Percentiles rank a stretch among this genome's conserved stretches.
Conservation (phyloP, 2,113 vertebrate species). For the Sclerurus mexicanus region DNA sequence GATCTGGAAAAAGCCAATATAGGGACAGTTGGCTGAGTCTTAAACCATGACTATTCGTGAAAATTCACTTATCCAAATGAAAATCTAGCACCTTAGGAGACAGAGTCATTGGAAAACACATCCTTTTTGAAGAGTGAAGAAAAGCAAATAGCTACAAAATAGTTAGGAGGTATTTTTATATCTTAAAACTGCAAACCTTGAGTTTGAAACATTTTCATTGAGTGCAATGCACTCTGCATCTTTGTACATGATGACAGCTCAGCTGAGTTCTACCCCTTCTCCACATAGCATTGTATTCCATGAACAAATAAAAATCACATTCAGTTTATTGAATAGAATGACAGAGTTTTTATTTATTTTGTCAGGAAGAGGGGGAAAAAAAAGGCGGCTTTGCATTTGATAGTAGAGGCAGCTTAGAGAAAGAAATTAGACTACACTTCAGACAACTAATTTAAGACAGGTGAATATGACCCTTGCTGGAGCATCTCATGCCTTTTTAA, state of each 20-base stretch:
- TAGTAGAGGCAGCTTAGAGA: neutral
- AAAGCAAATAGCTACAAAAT: neutral
- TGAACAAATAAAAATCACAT: neutral
- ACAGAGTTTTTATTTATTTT: neutral
- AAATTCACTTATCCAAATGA: neutral
- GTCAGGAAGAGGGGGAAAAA: neutral
- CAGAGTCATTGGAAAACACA: neutral
- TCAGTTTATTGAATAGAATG: neutral
- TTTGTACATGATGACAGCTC: neutral
- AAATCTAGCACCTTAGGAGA: neutral
- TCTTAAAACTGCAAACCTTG: neutral
- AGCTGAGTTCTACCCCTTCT: neutral
- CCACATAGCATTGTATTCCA: neutral
- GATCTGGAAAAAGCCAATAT: neutral
- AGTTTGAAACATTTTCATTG: neutral
- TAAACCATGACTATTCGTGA: neutral
- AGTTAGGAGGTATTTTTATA: neutral
- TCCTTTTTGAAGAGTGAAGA: neutral
- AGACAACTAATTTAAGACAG: neutral
- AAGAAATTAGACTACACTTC: neutral
- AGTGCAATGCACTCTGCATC: neutral
- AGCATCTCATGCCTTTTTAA: neutral
- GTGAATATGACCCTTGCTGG: neutral
- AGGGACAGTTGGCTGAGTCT: neutral
- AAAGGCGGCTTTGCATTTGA: neutral